These are phyloP conservation scores for Agrochola circellaris DNA, from an alignment of 2,888 invertebrate genomes.

Conservation along the genomic window DNA sequence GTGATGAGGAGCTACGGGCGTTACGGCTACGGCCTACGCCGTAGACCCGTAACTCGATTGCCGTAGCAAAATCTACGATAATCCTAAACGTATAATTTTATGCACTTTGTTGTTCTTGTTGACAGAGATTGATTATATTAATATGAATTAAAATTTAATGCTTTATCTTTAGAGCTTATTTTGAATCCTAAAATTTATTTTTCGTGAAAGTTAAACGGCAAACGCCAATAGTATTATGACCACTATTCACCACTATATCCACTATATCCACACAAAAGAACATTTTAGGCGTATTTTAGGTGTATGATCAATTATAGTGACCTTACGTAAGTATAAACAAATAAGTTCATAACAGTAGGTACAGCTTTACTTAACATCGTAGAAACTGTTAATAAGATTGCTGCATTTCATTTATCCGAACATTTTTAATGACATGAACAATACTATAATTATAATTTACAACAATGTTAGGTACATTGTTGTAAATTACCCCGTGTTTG, in stretches of 20 bases:
- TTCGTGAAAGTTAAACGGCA: no score
- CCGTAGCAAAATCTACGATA: conserved; percentile 26
- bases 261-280: no score
- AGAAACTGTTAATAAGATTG: neutral
- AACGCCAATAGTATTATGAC: no score
- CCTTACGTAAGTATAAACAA: no score
- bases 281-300: no score
- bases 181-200: no score
- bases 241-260: no score
- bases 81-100: neutral
- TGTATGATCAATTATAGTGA: no score
- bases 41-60: conserved; percentile 33
- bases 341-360: neutral
- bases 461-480: no score
- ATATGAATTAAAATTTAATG: neutral
- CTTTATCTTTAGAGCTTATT: conserved; percentile 2
- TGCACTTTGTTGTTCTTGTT: conserved; percentile 1
- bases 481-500: neutral
- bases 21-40: conserved; percentile 41
- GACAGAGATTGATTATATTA: neutral
- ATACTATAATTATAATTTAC: neutral
- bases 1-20: conserved; percentile 30
- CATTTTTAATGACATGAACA: neutral
- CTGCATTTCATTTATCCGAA: neutral
- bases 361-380: neutral